A percentile compares a stretch with the other conserved stretches of the same genome.
These are phyloP conservation scores for Uropetala carovei DNA, from an alignment of 2,888 invertebrate genomes.

Conservation along the genomic window DNA sequence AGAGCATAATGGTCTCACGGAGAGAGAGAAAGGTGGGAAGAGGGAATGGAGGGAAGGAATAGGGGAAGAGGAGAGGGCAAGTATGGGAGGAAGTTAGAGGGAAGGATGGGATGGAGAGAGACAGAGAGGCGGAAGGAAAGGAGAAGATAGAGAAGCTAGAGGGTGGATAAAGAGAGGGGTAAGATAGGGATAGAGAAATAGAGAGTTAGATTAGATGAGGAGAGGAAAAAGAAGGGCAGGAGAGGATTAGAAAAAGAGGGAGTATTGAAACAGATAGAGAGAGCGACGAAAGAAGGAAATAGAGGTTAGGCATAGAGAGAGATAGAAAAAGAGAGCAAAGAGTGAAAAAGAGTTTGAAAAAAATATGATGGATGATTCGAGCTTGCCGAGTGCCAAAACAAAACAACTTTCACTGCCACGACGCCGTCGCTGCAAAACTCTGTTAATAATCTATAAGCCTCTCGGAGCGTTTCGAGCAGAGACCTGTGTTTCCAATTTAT, in stretches of 20 bases:
- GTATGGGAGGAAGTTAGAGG: neutral
- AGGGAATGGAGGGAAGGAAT: neutral
- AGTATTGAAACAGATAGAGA: neutral
- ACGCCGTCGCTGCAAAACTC: constrained; percentile 1
- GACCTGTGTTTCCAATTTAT: neutral
- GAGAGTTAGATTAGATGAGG: no score
- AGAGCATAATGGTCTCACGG: no score
- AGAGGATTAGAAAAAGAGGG: neutral
- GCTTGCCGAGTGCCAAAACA: neutral
- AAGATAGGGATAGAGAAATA: neutral
- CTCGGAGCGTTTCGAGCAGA: neutral
- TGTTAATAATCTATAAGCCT: constrained; percentile 19
- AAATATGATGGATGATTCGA: constrained; percentile 7
- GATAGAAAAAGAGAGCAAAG: neutral
- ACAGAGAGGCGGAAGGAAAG: neutral
- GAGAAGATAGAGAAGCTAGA: neutral
- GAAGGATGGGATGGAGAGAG: neutral
- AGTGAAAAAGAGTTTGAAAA: neutral
- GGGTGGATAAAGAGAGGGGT: neutral
- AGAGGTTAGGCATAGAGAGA: neutral
- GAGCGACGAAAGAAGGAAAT: neutral
- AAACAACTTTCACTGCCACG: constrained; percentile 4
- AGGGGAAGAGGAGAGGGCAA: neutral
- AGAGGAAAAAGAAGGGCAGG: no score
- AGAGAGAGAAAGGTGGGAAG: no score